Evolutionary conservation across 2,113 vertebrate genomes (phyloP).

Genomic region (Notothenia rossii): DNA sequence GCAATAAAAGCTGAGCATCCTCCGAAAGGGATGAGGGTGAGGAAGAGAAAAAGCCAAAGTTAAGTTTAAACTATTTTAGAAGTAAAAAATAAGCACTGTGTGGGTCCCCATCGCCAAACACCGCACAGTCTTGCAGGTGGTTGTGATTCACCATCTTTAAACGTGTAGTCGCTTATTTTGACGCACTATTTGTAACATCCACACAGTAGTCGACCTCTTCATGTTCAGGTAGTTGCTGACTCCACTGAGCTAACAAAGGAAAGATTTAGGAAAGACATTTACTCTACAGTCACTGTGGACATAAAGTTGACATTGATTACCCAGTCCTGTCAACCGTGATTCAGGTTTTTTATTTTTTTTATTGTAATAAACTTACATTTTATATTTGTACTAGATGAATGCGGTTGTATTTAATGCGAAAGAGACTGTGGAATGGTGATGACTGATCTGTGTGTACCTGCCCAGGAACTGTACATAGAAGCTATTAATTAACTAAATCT

Average conservation of each 20-base stretch:
- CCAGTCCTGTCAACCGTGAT: too few relatives aligned
- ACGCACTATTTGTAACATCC: background rate
- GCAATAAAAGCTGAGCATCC: too few relatives aligned
- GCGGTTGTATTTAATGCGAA: too few relatives aligned
- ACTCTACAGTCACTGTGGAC: too few relatives aligned
- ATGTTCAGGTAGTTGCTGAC: background rate
- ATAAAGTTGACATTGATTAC: too few relatives aligned
- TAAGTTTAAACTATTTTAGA: background rate
- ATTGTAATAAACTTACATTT: too few relatives aligned
- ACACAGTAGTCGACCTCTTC: background rate
- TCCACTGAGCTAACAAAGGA: constrained; percentile 1
- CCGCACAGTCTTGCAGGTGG: background rate
- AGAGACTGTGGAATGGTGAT: too few relatives aligned
- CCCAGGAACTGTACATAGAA: background rate
- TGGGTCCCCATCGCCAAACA: background rate
- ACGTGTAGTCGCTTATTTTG: background rate
- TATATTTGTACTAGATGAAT: too few relatives aligned
- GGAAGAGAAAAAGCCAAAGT: background rate
- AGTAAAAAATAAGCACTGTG: background rate
- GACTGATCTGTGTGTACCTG: too few relatives aligned
- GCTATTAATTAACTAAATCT: background rate
- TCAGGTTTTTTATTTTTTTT: too few relatives aligned
- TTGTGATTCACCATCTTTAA: background rate
- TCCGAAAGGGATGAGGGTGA: background rate
- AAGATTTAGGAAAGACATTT: too few relatives aligned